phyloP scores from a whole-genome alignment of 2,797 vertebrate species.

The Philypnodon macrostomus region DNA sequence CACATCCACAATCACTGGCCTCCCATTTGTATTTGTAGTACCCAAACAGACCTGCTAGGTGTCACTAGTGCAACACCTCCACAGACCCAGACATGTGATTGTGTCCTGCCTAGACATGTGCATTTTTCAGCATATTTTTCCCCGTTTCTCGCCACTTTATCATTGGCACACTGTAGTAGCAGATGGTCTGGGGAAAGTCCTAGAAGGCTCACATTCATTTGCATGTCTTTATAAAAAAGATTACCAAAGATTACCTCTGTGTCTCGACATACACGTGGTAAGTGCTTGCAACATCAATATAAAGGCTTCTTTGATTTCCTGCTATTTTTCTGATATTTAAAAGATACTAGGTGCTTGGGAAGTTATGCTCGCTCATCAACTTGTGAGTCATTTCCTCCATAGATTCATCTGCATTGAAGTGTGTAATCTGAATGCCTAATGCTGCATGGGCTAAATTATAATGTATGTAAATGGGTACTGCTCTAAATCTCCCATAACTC shows the following conservation, averaged over 20 bases:
- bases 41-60: background rate
- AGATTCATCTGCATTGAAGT: background rate
- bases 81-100: background rate
- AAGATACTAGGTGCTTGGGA: background rate
- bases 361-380: background rate
- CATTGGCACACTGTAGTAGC: background rate
- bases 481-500: background rate
- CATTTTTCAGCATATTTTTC: slow-evolving; percentile 18
- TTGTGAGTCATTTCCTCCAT: slow-evolving; percentile 1
- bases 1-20: background rate
- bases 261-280: slow-evolving; percentile 2
- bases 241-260: slow-evolving; percentile 9
- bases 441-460: background rate
- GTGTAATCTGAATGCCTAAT: slow-evolving; percentile 5
- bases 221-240: slow-evolving; percentile 4
- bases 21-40: background rate
- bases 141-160: slow-evolving; percentile 13
- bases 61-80: slow-evolving; percentile 22
- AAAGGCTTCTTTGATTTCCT: background rate
- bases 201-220: slow-evolving; percentile 7
- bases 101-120: slow-evolving; percentile 12
- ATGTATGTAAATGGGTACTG: background rate
- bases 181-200: slow-evolving; percentile 12
- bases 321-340: background rate
- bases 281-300: background rate